These are phyloP conservation scores for Drosophila seguyi DNA, from an alignment of 1,140 invertebrate genomes.

Conservation along the genomic window DNA sequence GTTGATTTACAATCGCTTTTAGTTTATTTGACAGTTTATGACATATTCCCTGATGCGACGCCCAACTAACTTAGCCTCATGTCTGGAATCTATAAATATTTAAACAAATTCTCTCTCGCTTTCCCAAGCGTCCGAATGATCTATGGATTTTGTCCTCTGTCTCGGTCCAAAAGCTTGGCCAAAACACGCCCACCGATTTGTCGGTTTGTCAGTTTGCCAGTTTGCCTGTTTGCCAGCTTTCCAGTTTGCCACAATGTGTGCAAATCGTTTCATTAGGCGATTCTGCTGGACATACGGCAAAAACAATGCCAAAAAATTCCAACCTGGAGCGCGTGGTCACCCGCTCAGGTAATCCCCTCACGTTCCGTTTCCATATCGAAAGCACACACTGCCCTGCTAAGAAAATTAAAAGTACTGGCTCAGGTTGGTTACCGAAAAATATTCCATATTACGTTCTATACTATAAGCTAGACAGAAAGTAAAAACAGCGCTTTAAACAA, in stretches of 20 bases:
- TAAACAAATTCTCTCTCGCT: neutral
- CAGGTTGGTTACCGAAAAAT: neutral
- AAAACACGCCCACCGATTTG: constrained; percentile 28
- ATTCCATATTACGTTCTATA: neutral
- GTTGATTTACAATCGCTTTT: constrained; percentile 60
- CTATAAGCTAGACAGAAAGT: neutral
- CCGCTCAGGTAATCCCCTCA: constrained; percentile 28
- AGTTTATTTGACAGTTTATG: constrained; percentile 65
- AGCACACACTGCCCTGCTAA: constrained; percentile 1
- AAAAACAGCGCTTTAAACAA: neutral
- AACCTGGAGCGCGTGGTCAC: constrained; percentile 50
- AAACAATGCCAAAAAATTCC: constrained; percentile 51
- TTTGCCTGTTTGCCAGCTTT: constrained; percentile 7
- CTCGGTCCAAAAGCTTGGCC: constrained; percentile 6
- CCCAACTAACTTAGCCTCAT: constrained; percentile 36
- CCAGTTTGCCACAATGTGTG: constrained; percentile 54
- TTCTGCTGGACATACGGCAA: constrained; percentile 21
- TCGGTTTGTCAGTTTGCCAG: constrained; percentile 11
- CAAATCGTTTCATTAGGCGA: constrained; percentile 69
- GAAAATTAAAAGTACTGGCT: constrained; percentile 11
- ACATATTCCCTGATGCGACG: constrained; percentile 38
- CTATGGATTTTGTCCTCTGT: constrained; percentile 21
- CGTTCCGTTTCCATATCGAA: constrained; percentile 29
- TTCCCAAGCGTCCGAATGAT: constrained; percentile 20
- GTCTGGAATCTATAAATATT: constrained; percentile 36